phyloP scores from a whole-genome alignment of 2,113 vertebrate species.

The Trochalopteron elliotii region DNA sequence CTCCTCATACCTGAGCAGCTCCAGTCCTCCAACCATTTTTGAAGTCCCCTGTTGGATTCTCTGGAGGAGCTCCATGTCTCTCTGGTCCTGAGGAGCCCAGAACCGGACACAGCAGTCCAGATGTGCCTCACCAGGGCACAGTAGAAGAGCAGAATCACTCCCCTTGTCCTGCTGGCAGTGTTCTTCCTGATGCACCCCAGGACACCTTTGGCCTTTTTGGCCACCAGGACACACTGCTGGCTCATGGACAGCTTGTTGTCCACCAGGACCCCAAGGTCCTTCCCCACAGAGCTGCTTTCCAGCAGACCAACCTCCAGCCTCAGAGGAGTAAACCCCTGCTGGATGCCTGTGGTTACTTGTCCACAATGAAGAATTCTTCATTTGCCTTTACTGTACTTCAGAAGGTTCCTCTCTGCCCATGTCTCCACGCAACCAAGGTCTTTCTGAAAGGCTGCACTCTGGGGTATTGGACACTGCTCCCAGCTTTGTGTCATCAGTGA shows the following conservation, averaged over 20 bases:
- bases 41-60: background rate
- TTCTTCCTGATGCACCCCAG: background rate
- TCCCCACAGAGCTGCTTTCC: background rate
- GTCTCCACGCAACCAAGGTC: rapidly evolving
- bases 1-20: background rate
- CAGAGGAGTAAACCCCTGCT: background rate
- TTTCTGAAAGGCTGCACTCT: background rate
- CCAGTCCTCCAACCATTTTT: background rate
- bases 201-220: background rate
- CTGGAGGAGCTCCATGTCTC: background rate
- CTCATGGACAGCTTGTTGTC: background rate
- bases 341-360: background rate
- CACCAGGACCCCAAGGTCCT: background rate
- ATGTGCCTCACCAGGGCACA: rapidly evolving
- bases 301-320: background rate
- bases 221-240: background rate
- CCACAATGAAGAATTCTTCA: rapidly evolving
- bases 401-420: background rate
- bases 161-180: rapidly evolving
- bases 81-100: background rate
- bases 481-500: background rate
- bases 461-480: background rate
- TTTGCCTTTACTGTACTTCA: background rate
- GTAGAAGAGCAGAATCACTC: rapidly evolving
- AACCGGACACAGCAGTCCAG: background rate